Evolutionary conservation across 37 sponge, comb jelly and placozoan species (phyloP).

Genomic region (Spongilla lacustris): DNA sequence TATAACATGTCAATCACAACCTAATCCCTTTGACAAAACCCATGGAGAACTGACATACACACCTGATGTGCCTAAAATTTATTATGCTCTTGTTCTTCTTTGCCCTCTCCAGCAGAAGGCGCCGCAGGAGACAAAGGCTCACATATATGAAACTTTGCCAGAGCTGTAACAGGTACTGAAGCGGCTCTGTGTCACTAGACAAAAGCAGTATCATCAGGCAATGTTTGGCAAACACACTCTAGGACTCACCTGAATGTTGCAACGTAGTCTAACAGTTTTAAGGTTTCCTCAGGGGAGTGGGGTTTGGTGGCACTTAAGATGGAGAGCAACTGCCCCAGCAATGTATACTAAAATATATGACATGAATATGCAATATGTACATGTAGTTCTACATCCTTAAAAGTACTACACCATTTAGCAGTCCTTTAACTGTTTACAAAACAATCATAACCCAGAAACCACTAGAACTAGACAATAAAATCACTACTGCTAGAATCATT

Average conservation of each 20-base stretch:
- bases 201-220: neutral
- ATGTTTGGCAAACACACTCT: neutral
- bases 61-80: slow-evolving; percentile 92
- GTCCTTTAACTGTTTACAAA: too few relatives aligned
- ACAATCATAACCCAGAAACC: too few relatives aligned
- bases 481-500: too few relatives aligned
- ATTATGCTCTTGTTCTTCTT: slow-evolving; percentile 90
- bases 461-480: too few relatives aligned
- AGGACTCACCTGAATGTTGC: slow-evolving; percentile 6
- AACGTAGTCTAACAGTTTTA: slow-evolving; percentile 90
- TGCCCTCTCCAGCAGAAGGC: slow-evolving; percentile 88
- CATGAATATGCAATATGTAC: too few relatives aligned
- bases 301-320: slow-evolving; percentile 31
- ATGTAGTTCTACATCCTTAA: too few relatives aligned
- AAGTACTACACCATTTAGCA: too few relatives aligned
- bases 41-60: neutral
- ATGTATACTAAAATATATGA: neutral
- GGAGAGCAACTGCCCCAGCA: slow-evolving; percentile 18
- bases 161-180: slow-evolving; percentile 73
- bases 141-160: slow-evolving; percentile 95
- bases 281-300: slow-evolving; percentile 74
- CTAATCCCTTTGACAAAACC: neutral
- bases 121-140: slow-evolving; percentile 81
- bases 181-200: slow-evolving; percentile 67
- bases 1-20: neutral